Conservation (phyloP, 2,797 vertebrate species). For the Onychomys leucogaster region DNA sequence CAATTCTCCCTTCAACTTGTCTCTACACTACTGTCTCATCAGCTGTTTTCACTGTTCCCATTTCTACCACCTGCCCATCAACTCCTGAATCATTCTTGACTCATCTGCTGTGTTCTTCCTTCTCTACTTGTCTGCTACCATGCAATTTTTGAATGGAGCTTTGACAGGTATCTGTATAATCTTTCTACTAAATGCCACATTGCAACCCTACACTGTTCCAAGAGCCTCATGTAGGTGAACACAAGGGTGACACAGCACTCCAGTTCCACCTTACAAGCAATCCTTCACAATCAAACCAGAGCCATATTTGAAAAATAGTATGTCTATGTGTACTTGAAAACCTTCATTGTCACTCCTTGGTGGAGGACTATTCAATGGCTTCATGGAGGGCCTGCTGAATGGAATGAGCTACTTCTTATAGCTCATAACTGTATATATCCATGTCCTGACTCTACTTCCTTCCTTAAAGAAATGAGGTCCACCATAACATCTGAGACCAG, state of each 20-base stretch:
- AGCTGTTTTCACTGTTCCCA: accelerated
- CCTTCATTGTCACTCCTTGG: too few species aligned
- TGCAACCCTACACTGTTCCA: neutral
- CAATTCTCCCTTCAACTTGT: neutral
- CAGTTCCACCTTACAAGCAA: neutral
- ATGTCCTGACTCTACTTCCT: neutral
- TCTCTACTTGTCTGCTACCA: neutral
- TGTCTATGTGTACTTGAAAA: neutral
- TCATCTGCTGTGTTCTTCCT: neutral
- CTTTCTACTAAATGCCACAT: neutral
- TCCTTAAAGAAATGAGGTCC: neutral
- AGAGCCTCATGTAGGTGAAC: neutral
- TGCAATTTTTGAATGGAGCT: neutral
- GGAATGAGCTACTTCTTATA: neutral
- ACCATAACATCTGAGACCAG: neutral
- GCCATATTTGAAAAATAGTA: neutral
- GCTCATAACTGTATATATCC: neutral
- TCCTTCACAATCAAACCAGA: neutral
- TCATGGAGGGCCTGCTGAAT: neutral
- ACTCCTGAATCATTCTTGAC: neutral
- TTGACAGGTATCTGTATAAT: neutral
- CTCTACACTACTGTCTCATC: too few species aligned
- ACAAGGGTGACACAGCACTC: neutral
- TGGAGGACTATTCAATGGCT: too few species aligned
- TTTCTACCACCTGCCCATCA: neutral